A percentile compares a stretch with the other conserved stretches of the same genome.
Conservation (phyloP, 2,797 vertebrate genomes). For the Gymnocypris eckloni region DNA sequence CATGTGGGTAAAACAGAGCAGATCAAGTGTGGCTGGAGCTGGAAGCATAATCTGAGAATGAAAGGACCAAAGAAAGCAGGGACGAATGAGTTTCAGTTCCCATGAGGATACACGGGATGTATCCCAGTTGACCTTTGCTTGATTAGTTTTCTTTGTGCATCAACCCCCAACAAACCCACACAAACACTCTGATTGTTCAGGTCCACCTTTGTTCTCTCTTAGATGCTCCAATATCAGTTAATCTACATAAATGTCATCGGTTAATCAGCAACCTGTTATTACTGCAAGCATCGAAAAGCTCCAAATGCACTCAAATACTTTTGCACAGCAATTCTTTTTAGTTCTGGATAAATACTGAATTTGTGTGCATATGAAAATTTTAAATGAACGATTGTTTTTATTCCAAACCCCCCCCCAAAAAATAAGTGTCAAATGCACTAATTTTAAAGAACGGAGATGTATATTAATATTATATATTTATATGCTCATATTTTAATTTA, state of each 20-base stretch:
- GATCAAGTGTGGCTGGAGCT: background rate
- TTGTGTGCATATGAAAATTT: background rate
- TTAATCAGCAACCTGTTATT: conserved; percentile 58
- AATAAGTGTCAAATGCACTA: background rate
- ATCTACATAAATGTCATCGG: conserved; percentile 56
- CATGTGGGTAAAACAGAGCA: background rate
- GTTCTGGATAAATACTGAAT: background rate
- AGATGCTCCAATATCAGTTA: conserved; percentile 52
- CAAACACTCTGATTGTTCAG: conserved; percentile 36
- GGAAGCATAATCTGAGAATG: background rate
- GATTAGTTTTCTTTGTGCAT: conserved; percentile 62
- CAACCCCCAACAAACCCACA: conserved; percentile 54
- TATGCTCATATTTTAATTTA: background rate
- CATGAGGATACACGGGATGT: conserved; percentile 51
- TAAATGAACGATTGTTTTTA: background rate
- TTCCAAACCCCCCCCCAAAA: background rate
- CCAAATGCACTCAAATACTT: background rate
- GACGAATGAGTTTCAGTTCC: conserved; percentile 37
- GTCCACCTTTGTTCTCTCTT: conserved; percentile 43
- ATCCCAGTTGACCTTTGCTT: conserved; percentile 57
- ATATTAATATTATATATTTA: background rate
- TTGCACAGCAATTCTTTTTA: conserved; percentile 15
- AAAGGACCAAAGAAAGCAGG: conserved; percentile 31
- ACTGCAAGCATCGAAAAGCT: background rate
- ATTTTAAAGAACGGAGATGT: background rate